phyloP scores from a whole-genome alignment of 2,113 vertebrate genomes.

The Alectura lathami region DNA sequence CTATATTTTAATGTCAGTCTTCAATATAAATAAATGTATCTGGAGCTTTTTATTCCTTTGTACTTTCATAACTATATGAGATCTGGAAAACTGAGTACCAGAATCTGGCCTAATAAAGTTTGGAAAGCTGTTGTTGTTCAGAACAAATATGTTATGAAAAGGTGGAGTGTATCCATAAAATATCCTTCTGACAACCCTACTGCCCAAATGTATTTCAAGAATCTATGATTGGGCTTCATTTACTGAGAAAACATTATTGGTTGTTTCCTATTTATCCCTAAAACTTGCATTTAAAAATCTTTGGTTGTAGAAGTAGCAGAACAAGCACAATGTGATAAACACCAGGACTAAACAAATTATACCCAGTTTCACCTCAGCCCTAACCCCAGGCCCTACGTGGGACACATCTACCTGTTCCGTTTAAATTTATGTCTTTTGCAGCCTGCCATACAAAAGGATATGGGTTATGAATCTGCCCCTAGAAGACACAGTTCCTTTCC shows the following conservation, averaged over 20 bases:
- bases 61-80: not conserved
- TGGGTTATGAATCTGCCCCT: not conserved
- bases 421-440: not conserved
- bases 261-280: not conserved
- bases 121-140: not conserved
- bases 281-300: not conserved
- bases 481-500: not conserved
- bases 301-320: not conserved
- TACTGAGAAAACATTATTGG: not conserved
- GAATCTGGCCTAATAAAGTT: not conserved
- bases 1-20: not conserved
- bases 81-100: not conserved
- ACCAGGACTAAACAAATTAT: not conserved
- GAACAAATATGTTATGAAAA: not conserved
- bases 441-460: not conserved
- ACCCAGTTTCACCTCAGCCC: not conserved
- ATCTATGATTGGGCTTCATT: not conserved
- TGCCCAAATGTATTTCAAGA: not conserved
- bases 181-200: not conserved
- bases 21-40: not conserved
- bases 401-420: not conserved
- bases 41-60: not conserved
- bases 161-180: not conserved
- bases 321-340: accelerated
- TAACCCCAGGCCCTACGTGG: not conserved